These are phyloP conservation scores for Climacteris rufus DNA, from an alignment of 2,113 vertebrate species.

Conservation along the genomic window DNA sequence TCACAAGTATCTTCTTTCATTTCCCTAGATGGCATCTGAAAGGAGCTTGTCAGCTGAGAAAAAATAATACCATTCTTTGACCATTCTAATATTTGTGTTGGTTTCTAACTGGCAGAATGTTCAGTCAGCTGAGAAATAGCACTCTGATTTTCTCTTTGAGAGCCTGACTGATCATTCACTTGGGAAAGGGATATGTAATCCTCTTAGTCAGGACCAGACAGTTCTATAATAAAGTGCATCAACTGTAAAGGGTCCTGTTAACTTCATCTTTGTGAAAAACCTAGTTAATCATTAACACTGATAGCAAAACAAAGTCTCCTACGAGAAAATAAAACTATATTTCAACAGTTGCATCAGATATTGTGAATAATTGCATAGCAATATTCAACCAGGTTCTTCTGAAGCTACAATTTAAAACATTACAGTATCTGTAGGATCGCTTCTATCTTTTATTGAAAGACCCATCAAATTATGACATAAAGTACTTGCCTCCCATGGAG, in stretches of 20 bases:
- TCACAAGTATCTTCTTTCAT: constrained; percentile 7
- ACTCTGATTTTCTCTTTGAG: not conserved
- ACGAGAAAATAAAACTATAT: not conserved
- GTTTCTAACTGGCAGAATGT: constrained; percentile 6
- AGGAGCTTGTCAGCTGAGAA: constrained; percentile 14
- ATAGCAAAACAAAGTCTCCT: not conserved
- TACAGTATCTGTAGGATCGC: not conserved
- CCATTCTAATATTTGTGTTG: constrained; percentile 9
- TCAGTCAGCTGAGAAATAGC: constrained; percentile 40
- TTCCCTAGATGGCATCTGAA: constrained; percentile 13
- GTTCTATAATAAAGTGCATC: not conserved
- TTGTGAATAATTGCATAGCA: not conserved
- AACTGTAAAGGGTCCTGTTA: not conserved
- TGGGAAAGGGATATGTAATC: not conserved
- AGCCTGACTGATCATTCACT: constrained; percentile 26
- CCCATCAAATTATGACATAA: not conserved
- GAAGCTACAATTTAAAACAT: not conserved
- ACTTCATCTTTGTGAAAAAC: not conserved
- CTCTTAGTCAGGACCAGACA: not conserved
- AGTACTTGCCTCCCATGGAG: not conserved
- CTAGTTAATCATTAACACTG: not conserved
- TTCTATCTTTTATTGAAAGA: not conserved
- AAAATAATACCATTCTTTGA: not conserved
- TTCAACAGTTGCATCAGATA: not conserved
- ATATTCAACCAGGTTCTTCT: not conserved